phyloP scores from a whole-genome alignment of 37 sponge, comb jelly and placozoan species.

The Amphimedon queenslandica region DNA sequence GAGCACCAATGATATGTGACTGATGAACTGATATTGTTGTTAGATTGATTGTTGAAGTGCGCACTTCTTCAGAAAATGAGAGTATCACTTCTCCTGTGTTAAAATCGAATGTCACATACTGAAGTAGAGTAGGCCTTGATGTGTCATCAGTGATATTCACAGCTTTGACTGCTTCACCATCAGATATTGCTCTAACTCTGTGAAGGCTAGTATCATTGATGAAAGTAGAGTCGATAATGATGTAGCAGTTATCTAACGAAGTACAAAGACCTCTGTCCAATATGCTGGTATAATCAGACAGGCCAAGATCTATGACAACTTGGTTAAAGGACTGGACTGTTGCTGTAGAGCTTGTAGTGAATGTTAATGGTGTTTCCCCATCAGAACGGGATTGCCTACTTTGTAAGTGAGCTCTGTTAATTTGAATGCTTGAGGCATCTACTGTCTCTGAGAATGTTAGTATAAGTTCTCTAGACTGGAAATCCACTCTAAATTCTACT shows the following conservation, averaged over 20 bases:
- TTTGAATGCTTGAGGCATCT: slow-evolving; percentile 30
- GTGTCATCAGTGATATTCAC: slow-evolving; percentile 42
- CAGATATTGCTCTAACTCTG: slow-evolving; percentile 39
- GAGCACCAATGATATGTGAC: slow-evolving; percentile 1
- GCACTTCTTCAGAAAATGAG: slow-evolving; percentile 76
- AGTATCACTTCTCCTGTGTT: slow-evolving; percentile 64
- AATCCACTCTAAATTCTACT: slow-evolving; percentile 45
- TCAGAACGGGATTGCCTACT: slow-evolving; percentile 11
- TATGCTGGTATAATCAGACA: slow-evolving; percentile 53
- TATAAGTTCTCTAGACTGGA: slow-evolving; percentile 23
- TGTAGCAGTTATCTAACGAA: slow-evolving; percentile 36
- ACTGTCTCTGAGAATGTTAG: slow-evolving; percentile 78
- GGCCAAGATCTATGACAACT: slow-evolving; percentile 54
- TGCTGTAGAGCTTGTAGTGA: slow-evolving; percentile 26
- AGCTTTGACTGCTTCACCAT: slow-evolving; percentile 36
- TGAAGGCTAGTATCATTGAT: slow-evolving; percentile 39
- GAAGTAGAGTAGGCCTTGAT: slow-evolving; percentile 44
- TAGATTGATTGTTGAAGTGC: slow-evolving; percentile 51
- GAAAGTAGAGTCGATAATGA: slow-evolving; percentile 48
- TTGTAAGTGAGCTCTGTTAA: slow-evolving; percentile 36
- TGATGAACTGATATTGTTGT: slow-evolving; percentile 46
- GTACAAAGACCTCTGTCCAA: slow-evolving; percentile 55
- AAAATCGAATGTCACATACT: slow-evolving; percentile 72
- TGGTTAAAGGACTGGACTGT: slow-evolving; percentile 49
- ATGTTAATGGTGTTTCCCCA: slow-evolving; percentile 12